These are phyloP conservation scores for Yponomeuta evonymella DNA, from an alignment of 2,888 invertebrate genomes.

Conservation along the genomic window DNA sequence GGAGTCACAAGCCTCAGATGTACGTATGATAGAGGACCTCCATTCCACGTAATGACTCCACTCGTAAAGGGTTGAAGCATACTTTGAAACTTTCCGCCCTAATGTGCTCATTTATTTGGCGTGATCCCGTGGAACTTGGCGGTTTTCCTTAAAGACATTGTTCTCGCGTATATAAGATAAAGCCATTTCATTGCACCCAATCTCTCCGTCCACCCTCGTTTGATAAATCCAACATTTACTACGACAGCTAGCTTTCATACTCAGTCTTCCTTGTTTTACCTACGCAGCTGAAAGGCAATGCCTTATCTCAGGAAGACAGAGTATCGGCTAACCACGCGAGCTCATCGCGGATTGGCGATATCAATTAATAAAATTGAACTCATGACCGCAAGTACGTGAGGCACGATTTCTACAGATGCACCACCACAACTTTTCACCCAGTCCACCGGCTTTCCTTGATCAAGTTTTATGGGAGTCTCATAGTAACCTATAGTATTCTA, in stretches of 20 bases:
- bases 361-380: no score
- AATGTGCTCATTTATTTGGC: slow-evolving; percentile 48
- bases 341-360: no score
- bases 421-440: no score
- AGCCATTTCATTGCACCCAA: slow-evolving; percentile 2
- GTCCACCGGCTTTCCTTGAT: no score
- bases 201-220: background rate
- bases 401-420: no score
- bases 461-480: no score
- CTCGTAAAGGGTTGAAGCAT: slow-evolving; percentile 39
- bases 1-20: background rate
- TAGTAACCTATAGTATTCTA: no score
- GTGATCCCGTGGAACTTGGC: slow-evolving; percentile 49
- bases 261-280: no score
- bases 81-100: slow-evolving; percentile 40
- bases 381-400: no score
- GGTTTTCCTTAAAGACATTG: slow-evolving; percentile 18
- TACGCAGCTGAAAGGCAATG: no score
- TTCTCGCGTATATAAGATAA: background rate
- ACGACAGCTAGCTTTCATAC: background rate
- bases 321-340: no score
- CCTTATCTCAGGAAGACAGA: no score
- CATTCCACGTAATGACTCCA: slow-evolving; percentile 37
- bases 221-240: slow-evolving; percentile 2
- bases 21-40: slow-evolving; percentile 42